Evolutionary conservation across 2,888 invertebrate genomes (phyloP), one percentile per base, ranked within the genome.

Genomic region (Keiferia lycopersicella): DNA sequence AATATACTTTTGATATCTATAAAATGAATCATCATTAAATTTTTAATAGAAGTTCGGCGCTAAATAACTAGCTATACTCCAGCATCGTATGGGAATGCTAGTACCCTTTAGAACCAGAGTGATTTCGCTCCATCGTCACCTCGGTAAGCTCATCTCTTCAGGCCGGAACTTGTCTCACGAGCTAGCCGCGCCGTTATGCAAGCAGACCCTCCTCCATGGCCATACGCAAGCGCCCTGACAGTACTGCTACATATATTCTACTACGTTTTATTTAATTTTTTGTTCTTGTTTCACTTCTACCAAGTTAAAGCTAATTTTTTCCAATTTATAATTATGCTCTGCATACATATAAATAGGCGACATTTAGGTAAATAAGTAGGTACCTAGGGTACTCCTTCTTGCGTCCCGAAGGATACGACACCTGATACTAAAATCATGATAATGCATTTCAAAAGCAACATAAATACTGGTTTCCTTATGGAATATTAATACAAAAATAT

Each of bases 401-500:
- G 6, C 41, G 11, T 14, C 3, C n/a, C 41, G 41, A 41, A 14
- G n/a, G 41, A 56, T n/a, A 56, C 8, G 30, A 56, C n/a, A 61
- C 64, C 65, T 68, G n/a, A 73, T 72, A 73, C 71, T 69, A 73
- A 72, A 66, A 67, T 73, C 71, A 75, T 75, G 70, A 76, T 71
- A 76, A 34, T 73, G 77, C 76, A 72, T 72, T 73, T 76, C 70
- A 67, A 34, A 82, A 84, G 83, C 81, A 79, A 80, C 72, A 76
- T 74, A 79, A 77, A 78, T 75, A 76, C 69, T 72, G 61, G 61
- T 63, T 60, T 68, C 11, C 22, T 22, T 22, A 51, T 68, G 64
- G 59, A 66, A 58, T 64, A 64, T 64, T 67, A 72, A 72, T 72
- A 70, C 73, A 66, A 72, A 70, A 71, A 73, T 74, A 73, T 78